Conservation (phyloP, 1,140 invertebrate species). For the Dendrolimus kikuchii region DNA sequence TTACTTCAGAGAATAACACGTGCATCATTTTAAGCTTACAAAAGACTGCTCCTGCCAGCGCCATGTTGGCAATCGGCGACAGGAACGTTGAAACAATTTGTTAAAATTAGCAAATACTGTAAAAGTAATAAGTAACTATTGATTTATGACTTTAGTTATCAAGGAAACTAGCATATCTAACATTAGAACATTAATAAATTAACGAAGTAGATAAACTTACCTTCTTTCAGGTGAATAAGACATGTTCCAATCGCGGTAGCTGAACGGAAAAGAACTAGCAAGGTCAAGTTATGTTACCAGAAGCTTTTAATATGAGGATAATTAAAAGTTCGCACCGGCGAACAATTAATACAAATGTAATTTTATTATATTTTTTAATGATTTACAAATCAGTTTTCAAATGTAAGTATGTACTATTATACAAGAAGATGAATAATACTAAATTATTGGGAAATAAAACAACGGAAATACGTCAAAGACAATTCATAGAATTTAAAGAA, state of each 20-base stretch:
- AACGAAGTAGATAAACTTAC: slow-evolving; percentile 74
- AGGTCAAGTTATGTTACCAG: slow-evolving; percentile 67
- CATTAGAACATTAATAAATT: slow-evolving; percentile 26
- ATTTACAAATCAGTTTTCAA: slow-evolving; percentile 33
- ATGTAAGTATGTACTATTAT: slow-evolving; percentile 20
- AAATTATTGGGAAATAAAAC: slow-evolving; percentile 53
- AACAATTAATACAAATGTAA: slow-evolving; percentile 17
- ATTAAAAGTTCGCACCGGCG: slow-evolving; percentile 16
- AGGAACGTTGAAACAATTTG: slow-evolving; percentile 25
- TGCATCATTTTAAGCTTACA: slow-evolving; percentile 49
- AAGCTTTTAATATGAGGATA: slow-evolving; percentile 49
- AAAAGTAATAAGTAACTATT: not conserved
- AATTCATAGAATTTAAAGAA: slow-evolving; percentile 9
- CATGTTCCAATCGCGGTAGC: slow-evolving; percentile 82
- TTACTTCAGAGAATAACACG: slow-evolving; percentile 44
- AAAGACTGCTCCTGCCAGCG: slow-evolving; percentile 71
- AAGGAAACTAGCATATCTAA: slow-evolving; percentile 10
- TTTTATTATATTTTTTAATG: slow-evolving; percentile 39
- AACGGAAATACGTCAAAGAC: slow-evolving; percentile 45
- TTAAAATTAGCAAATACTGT: slow-evolving; percentile 9
- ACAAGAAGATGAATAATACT: slow-evolving; percentile 33
- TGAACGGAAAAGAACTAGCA: slow-evolving; percentile 80
- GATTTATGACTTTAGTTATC: not conserved
- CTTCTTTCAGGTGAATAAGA: slow-evolving; percentile 82
- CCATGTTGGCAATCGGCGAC: slow-evolving; percentile 80